phyloP scores from a whole-genome alignment of 2,888 invertebrate genomes.

The Iselma pallidipennis region DNA sequence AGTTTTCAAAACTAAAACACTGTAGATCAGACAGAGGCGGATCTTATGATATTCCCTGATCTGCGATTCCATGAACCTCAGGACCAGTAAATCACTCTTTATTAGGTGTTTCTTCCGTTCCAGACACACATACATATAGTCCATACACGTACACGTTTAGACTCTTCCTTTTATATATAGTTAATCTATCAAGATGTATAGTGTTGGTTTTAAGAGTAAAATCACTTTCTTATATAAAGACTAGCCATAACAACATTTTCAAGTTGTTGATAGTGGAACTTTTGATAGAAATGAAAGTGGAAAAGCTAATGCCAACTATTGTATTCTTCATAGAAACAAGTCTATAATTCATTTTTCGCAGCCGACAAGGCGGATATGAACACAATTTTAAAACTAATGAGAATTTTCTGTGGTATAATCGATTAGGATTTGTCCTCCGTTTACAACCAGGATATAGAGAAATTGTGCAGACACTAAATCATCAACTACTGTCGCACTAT shows the following conservation, averaged over 20 bases:
- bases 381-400: background rate
- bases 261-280: background rate
- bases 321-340: background rate
- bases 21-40: constrained; percentile 21
- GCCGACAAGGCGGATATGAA: background rate
- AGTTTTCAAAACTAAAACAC: background rate
- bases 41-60: constrained; percentile 23
- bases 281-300: background rate
- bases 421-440: background rate
- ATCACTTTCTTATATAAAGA: background rate
- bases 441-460: background rate
- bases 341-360: background rate
- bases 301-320: background rate
- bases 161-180: constrained; percentile 9
- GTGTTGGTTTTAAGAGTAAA: background rate
- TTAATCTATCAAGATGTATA: constrained; percentile 18
- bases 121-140: background rate
- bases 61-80: constrained; percentile 29
- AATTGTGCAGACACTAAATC: background rate
- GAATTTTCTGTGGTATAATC: background rate
- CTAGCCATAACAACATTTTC: no score
- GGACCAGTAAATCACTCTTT: constrained; percentile 39
- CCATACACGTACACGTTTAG: constrained; percentile 5
- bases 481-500: background rate
- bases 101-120: constrained; percentile 37